Base-by-base conservation (phyloP, 2,113 vertebrate species). In the Rana temporaria region DNA sequence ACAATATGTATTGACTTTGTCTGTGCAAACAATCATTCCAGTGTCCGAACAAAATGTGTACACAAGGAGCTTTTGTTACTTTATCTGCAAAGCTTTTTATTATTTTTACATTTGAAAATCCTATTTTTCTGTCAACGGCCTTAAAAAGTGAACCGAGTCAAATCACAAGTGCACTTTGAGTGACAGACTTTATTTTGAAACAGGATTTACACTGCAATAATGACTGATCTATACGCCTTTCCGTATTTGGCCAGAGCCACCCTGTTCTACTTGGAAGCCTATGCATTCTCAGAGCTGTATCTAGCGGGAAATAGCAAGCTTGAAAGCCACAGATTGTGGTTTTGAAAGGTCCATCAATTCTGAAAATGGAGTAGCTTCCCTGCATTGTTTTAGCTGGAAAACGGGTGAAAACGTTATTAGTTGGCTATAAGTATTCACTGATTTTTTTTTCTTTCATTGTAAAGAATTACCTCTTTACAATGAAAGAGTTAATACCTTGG, bases 341-440 rank as follows among this genome's bases (percentile, higher is more conserved):
- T 89, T 90, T 90, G 90, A 93, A 92, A 91, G 89, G 85, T 87
- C 85, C 87, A 92, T 94, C 88, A 90, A 83, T 94, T 93, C 87
- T 92, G 85, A 92, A 93, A 93, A 91, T 88, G 85, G 55, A 88
- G 89, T 88, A 85, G 63, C 88, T 92, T 91, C 81, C 85, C 79
- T 84, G 85, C 88, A 64, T 73, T 86, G 42, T 88, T 86, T 85
- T 77, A 86, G 70, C 71, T 84, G 84, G 90, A 86, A 80, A 88
- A 85, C 64, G 75, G 85, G 86, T 86, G 88, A 84, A 85, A 79
- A 38, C 68, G 4, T n/a, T 24, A 81, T 71, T 60, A 30, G 38
- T 4, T 20, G 63, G 17, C n/a, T 4, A n/a, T 30, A 30, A 30
- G 26, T 30, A 30, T 30, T 30, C 1, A 30, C 26, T 30, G 26